phyloP scores from a whole-genome alignment of 2,113 vertebrate genomes.

The Scortum barcoo region DNA sequence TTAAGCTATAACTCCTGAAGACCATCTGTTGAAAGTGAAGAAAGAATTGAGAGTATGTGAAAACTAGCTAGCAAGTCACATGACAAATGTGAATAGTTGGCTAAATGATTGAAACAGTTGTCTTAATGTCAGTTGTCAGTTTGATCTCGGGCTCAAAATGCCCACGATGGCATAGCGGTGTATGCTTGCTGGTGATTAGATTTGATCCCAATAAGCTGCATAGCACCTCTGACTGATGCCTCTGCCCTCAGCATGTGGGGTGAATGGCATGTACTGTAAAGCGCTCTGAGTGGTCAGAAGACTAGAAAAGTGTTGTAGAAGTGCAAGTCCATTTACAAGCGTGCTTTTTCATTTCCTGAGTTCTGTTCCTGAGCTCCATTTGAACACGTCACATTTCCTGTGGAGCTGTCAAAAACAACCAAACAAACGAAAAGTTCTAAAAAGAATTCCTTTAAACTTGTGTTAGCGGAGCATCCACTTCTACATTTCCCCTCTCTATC shows the following conservation, averaged over 20 bases:
- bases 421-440: neutral
- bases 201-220: too few relatives aligned
- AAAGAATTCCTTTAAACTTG: neutral
- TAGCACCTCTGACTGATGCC: too few relatives aligned
- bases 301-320: too few relatives aligned
- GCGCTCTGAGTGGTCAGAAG: too few relatives aligned
- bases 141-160: too few relatives aligned
- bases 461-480: neutral
- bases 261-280: too few relatives aligned
- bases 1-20: neutral
- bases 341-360: neutral
- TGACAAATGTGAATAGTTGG: neutral
- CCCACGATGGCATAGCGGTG: too few relatives aligned
- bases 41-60: neutral
- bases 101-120: neutral
- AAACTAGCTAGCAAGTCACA: neutral
- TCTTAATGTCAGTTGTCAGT: too few relatives aligned
- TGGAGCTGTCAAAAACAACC: neutral
- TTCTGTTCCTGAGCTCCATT: neutral
- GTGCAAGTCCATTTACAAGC: too few relatives aligned
- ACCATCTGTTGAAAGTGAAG: neutral
- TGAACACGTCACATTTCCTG: neutral
- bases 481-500: neutral
- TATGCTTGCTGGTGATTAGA: too few relatives aligned
- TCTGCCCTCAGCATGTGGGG: too few relatives aligned